Percentiles rank a stretch among this genome's conserved stretches.
Conservation (phyloP, 2,888 invertebrate species). For the Strigamia maritima region DNA sequence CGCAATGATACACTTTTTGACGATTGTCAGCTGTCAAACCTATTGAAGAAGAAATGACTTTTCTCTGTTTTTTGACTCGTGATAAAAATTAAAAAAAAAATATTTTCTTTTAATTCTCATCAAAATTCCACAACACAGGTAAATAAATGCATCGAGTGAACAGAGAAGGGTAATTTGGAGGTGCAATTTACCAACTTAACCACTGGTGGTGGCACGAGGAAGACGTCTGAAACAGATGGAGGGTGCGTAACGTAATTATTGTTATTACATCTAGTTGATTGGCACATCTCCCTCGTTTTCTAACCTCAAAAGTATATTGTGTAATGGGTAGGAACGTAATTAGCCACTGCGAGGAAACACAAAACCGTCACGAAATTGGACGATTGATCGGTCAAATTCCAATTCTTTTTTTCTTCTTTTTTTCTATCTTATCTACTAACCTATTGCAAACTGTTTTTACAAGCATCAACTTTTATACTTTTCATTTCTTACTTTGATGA, state of each 20-base stretch:
- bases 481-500: not conserved
- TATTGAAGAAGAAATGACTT: no score
- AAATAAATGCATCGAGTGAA: no score
- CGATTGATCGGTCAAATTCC: not conserved
- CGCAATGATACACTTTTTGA: not conserved
- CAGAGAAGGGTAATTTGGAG: not conserved
- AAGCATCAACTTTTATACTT: not conserved
- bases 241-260: constrained; percentile 6
- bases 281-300: not conserved
- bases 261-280: not conserved
- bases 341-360: not conserved
- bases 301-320: not conserved
- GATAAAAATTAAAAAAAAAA: no score
- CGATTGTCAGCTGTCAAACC: not conserved
- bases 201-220: not conserved
- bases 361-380: not conserved
- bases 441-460: not conserved
- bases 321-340: constrained; percentile 15
- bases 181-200: not conserved
- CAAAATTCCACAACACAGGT: no score
- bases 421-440: not conserved
- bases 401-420: not conserved
- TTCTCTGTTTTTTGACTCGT: not conserved
- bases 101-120: no score
- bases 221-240: not conserved